Evolutionary conservation across 2,113 vertebrate genomes (phyloP).

Genomic region (Oncorhynchus gorbuscha): DNA sequence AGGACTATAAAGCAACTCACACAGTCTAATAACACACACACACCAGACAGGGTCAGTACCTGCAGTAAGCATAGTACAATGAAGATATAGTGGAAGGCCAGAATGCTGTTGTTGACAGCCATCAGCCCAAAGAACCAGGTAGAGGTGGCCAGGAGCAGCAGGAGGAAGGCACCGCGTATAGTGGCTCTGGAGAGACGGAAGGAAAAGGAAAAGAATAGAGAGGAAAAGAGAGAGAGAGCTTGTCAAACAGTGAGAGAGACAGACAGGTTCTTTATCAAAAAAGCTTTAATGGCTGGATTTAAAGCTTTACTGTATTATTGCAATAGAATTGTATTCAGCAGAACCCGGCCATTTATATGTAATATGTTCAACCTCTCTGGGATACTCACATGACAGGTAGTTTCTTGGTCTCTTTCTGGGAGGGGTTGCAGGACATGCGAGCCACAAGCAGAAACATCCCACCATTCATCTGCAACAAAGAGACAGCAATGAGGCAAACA

Average conservation of each 20-base stretch:
- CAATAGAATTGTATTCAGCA: not conserved
- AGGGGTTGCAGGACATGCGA: slow-evolving; percentile 87
- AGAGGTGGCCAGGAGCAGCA: slow-evolving; percentile 90
- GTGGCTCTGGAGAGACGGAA: slow-evolving; percentile 74
- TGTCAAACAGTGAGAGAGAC: not conserved
- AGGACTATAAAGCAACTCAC: not conserved
- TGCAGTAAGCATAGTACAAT: slow-evolving; percentile 90
- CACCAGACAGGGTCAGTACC: slow-evolving; percentile 67
- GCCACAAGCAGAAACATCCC: slow-evolving; percentile 91
- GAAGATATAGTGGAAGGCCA: slow-evolving; percentile 98
- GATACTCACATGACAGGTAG: slow-evolving; percentile 90
- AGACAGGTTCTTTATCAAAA: not conserved
- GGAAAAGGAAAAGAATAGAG: not conserved
- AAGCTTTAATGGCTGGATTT: too few species aligned
- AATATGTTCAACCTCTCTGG: not conserved
- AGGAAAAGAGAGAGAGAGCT: not conserved
- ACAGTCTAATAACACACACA: not conserved
- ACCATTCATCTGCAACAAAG: slow-evolving; percentile 83
- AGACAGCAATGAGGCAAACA: not conserved
- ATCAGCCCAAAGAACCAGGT: slow-evolving; percentile 97
- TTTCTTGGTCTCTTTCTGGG: slow-evolving; percentile 96
- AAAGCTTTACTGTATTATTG: too few species aligned
- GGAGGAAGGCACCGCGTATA: slow-evolving; percentile 90
- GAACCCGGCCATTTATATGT: not conserved
- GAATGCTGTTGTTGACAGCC: slow-evolving; percentile 97